A percentile compares a stretch with the other conserved stretches of the same genome.
These are phyloP conservation scores for Coregonus suidteri DNA, from an alignment of 2,797 vertebrate species.

Conservation along the genomic window DNA sequence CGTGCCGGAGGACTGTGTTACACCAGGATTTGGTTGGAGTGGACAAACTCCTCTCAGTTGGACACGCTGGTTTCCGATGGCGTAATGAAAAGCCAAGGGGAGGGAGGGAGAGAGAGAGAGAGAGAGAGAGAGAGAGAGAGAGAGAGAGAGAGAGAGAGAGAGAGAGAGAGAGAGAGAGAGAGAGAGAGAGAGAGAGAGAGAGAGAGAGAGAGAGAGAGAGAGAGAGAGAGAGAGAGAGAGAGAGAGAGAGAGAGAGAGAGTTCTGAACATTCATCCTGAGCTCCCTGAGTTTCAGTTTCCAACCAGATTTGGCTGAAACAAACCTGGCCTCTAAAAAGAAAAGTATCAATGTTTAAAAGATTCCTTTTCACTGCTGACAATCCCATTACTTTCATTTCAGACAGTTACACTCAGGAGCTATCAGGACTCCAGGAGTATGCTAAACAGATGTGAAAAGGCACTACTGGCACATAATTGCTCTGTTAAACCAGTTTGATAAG, in stretches of 20 bases:
- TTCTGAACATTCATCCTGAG: background rate
- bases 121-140: background rate
- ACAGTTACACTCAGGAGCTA: background rate
- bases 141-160: background rate
- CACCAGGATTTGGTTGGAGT: background rate
- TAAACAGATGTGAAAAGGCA: background rate
- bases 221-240: too few species aligned
- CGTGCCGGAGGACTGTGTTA: background rate
- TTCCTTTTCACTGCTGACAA: background rate
- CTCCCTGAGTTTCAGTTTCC: background rate
- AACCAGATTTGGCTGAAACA: background rate
- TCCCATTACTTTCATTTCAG: background rate
- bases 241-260: too few species aligned
- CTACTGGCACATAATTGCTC: background rate
- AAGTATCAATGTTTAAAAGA: background rate
- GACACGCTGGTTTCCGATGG: background rate
- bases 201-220: too few species aligned
- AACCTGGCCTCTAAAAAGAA: background rate
- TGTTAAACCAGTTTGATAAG: slow-evolving; percentile 10
- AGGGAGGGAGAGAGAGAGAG: background rate
- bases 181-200: too few species aligned
- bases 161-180: background rate
- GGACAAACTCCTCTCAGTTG: background rate
- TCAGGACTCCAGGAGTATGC: background rate
- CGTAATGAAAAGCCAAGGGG: background rate